These are phyloP conservation scores for Pristionchus pacificus DNA, from an alignment of 1,140 invertebrate genomes.

Conservation along the genomic window DNA sequence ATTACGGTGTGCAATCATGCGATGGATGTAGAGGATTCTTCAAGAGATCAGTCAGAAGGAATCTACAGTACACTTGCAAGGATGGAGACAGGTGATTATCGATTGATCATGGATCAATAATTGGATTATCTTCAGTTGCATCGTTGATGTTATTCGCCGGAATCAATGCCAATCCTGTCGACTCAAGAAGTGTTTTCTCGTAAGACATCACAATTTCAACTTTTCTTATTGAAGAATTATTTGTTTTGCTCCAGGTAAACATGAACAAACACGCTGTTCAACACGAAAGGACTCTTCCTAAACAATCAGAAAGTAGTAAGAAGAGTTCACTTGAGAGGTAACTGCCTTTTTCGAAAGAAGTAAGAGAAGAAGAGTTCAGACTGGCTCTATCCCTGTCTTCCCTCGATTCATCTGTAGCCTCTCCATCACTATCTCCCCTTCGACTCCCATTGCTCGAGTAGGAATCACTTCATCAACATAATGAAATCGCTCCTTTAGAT, in stretches of 20 bases:
- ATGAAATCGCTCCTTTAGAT: no score
- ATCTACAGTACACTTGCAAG: constrained; percentile 22
- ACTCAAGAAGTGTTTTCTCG: constrained; percentile 19
- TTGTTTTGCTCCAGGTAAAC: no score
- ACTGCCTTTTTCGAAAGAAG: constrained; percentile 1
- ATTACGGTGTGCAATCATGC: constrained; percentile 28
- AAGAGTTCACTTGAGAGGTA: neutral
- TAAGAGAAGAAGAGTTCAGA: neutral
- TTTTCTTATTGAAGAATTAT: no score
- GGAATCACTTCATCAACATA: no score
- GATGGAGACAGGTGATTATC: neutral
- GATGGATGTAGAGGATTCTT: constrained; percentile 31
- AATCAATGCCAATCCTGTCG: constrained; percentile 30
- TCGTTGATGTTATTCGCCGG: constrained; percentile 17
- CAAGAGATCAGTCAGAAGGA: constrained; percentile 24
- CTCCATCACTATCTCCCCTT: no score
- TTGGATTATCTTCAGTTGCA: neutral
- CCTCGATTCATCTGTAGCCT: no score
- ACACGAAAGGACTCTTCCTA: neutral
- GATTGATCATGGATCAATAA: neutral
- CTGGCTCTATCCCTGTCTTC: neutral
- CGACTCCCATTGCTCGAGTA: no score
- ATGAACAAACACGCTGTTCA: constrained; percentile 24
- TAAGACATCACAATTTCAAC: no score
- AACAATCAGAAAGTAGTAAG: neutral